Conservation (phyloP, 2,888 invertebrate species). For the Metopia argyrocephala region DNA sequence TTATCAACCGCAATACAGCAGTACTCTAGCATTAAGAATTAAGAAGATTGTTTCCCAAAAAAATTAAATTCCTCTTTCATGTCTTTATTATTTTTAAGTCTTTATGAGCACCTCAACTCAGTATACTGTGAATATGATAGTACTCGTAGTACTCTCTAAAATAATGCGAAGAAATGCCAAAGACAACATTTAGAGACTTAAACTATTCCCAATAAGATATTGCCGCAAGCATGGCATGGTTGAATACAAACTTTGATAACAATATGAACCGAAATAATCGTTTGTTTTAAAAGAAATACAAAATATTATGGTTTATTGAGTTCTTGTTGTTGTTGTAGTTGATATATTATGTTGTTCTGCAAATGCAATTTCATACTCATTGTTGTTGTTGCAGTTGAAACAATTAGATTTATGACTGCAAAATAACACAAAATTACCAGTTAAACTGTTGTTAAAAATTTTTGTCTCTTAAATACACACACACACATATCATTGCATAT, state of each 20-base stretch:
- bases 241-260: not conserved
- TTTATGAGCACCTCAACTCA: too few species aligned
- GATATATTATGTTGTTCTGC: not conserved
- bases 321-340: conserved; percentile 22
- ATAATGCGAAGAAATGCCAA: not conserved
- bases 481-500: too few species aligned
- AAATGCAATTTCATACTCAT: too few species aligned
- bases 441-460: conserved; percentile 28
- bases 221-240: not conserved
- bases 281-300: conserved; percentile 41
- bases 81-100: too few species aligned
- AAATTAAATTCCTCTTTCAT: too few species aligned
- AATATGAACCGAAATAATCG: conserved; percentile 22
- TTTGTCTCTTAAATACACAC: conserved; percentile 15
- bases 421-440: conserved; percentile 40
- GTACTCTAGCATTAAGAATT: too few species aligned
- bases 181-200: not conserved
- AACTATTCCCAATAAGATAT: not conserved
- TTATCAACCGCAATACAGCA: too few species aligned
- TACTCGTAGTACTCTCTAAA: too few species aligned
- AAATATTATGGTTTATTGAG: conserved; percentile 1
- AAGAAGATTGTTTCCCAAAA: too few species aligned
- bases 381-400: conserved; percentile 23
- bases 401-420: conserved; percentile 55
- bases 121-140: too few species aligned